Percentiles rank a stretch among this genome's conserved stretches.
phyloP scores from a whole-genome alignment of 1,140 invertebrate species.

The Euschistus heros region DNA sequence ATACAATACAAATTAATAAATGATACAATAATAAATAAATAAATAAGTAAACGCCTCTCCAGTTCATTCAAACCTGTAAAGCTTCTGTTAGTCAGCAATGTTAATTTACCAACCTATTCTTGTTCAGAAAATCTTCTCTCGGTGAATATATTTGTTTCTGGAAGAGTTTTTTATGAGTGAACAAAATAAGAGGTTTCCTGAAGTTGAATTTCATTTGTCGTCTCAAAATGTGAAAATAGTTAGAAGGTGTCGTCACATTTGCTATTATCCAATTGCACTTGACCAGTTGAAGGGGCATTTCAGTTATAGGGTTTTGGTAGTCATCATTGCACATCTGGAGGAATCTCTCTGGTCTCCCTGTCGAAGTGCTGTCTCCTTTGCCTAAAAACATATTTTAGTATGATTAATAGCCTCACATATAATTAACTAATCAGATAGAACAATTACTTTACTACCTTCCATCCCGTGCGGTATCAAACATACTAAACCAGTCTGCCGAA shows the following conservation, averaged over 20 bases:
- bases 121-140: slow-evolving; percentile 68
- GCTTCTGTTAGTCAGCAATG: too few relatives aligned
- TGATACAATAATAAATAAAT: too few relatives aligned
- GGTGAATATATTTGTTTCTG: slow-evolving; percentile 65
- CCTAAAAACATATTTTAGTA: neutral
- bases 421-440: too few relatives aligned
- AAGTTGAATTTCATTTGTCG: slow-evolving; percentile 83
- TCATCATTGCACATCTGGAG: slow-evolving; percentile 73
- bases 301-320: slow-evolving; percentile 63
- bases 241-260: slow-evolving; percentile 88
- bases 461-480: slow-evolving; percentile 92
- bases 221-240: slow-evolving; percentile 92
- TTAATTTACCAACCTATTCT: slow-evolving; percentile 36
- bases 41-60: too few relatives aligned
- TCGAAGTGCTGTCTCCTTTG: slow-evolving; percentile 85
- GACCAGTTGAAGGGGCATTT: slow-evolving; percentile 33
- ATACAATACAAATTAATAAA: too few relatives aligned
- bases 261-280: slow-evolving; percentile 76
- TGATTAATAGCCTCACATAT: too few relatives aligned
- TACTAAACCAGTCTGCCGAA: slow-evolving; percentile 76
- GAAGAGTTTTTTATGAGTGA: slow-evolving; percentile 78
- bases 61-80: too few relatives aligned
- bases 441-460: slow-evolving; percentile 46
- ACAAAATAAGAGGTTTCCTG: slow-evolving; percentile 81
- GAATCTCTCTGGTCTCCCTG: slow-evolving; percentile 84